Evolutionary conservation across 1,140 invertebrate species (phyloP).

Genomic region (Bombus vancouverensis): DNA sequence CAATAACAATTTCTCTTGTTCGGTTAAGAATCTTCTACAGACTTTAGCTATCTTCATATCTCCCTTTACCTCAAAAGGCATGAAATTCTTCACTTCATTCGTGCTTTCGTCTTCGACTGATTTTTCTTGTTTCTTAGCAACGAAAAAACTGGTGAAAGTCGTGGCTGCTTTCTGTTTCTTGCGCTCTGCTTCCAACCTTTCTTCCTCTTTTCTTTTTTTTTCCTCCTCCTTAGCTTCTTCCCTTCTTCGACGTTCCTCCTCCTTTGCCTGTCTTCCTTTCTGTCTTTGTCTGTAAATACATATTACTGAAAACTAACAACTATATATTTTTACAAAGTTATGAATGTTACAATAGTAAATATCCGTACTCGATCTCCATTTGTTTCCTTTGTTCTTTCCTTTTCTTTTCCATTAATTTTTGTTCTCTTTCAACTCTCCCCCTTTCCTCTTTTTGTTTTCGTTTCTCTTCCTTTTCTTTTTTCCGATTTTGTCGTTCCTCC

Average conservation of each 20-base stretch:
- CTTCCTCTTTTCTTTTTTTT: slow-evolving; percentile 84
- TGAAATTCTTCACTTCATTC: slow-evolving; percentile 80
- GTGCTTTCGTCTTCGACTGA: slow-evolving; percentile 70
- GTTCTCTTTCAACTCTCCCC: slow-evolving; percentile 81
- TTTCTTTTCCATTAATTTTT: slow-evolving; percentile 79
- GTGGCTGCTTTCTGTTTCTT: slow-evolving; percentile 89
- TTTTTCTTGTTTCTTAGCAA: slow-evolving; percentile 85
- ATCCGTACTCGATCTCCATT: slow-evolving; percentile 74
- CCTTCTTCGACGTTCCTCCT: slow-evolving; percentile 80
- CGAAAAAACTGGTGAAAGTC: slow-evolving; percentile 91
- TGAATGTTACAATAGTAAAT: slow-evolving; percentile 16
- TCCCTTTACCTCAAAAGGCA: slow-evolving; percentile 90
- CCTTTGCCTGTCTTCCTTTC: slow-evolving; percentile 78
- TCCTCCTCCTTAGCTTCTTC: slow-evolving; percentile 86
- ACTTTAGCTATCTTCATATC: slow-evolving; percentile 93
- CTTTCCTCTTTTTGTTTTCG: slow-evolving; percentile 81
- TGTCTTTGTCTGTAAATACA: slow-evolving; percentile 74
- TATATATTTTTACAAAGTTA: slow-evolving; percentile 11
- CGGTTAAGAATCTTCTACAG: slow-evolving; percentile 81
- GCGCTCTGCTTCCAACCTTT: slow-evolving; percentile 86
- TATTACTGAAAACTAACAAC: neutral
- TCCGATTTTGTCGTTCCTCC: slow-evolving; percentile 71
- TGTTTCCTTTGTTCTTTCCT: slow-evolving; percentile 83
- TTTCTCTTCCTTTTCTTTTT: slow-evolving; percentile 75
- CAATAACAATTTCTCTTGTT: slow-evolving; percentile 82